Base-by-base conservation (phyloP, 2,113 vertebrate species). In the Actinemys pallida region DNA sequence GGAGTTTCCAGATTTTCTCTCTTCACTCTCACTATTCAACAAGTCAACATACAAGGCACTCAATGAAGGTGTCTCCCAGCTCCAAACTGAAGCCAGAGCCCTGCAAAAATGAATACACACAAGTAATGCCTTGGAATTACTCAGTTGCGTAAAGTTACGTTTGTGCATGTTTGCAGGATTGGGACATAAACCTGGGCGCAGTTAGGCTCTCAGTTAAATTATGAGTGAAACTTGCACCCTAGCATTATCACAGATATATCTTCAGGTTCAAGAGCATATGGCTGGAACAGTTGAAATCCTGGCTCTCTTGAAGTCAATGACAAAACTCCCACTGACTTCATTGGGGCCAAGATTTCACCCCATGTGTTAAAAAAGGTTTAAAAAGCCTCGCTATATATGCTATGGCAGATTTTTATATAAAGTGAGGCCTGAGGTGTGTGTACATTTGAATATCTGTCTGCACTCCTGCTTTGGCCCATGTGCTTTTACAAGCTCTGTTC, bases 281-380 rank as follows among this genome's bases (percentile, higher is more conserved):
- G 92, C 91, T 80, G 80, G 72, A 96, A 92, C 50, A 92, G 81
- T 79, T 49, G 47, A 91, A 92, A 54, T 86, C 90, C 81, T 93
- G 65, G 88, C 53, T 90, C 93, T 95, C 96, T 97, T 97, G 96
- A 97, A 95, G 92, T 94, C 79, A 95, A 29, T 53, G 95, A 80
- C 93, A 96, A 97, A 96, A 94, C 82, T 95, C 87, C 80, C 17
- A 52, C 83, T 93, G 82, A 69, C 96, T 97, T 96, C 95, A 92
- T 91, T 96, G 92, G 97, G 92, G 93, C 95, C 96, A 95, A 92
- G 95, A 94, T 93, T 93, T 92, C 78, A 84, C 94, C 86, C 94
- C 95, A 90, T 94, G 24, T 78, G 75, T 78, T 47, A n/a, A 47
- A 45, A 24, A 76, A 24, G 25, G 72, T 10, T 76, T 45, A 27